Evolutionary conservation across 2,797 vertebrate species (phyloP).

Genomic region (Myripristis murdjan): DNA sequence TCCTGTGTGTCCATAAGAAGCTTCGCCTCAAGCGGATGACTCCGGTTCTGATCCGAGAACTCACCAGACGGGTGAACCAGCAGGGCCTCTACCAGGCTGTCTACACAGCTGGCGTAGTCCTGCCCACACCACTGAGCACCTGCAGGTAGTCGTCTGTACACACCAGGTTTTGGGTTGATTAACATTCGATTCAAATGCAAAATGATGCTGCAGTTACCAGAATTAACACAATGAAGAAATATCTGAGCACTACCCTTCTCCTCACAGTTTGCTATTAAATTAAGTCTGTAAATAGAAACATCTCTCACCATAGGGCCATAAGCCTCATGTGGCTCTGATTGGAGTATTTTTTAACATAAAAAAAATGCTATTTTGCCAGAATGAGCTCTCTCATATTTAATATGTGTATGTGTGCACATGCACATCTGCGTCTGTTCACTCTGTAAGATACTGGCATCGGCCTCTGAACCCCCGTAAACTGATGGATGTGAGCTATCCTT

Average conservation of each 20-base stretch:
- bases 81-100: slow-evolving; percentile 93
- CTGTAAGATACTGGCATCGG: slow-evolving; percentile 92
- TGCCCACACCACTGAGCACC: slow-evolving; percentile 93
- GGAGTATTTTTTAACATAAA: too few relatives aligned
- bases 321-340: too few relatives aligned
- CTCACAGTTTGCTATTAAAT: too few relatives aligned
- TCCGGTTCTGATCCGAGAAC: slow-evolving; percentile 95
- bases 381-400: too few relatives aligned
- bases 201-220: background rate
- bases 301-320: too few relatives aligned
- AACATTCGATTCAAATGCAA: slow-evolving; percentile 3
- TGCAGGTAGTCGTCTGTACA: slow-evolving; percentile 86
- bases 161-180: background rate
- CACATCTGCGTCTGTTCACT: slow-evolving; percentile 7
- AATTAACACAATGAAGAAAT: background rate
- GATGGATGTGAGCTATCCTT: slow-evolving; percentile 92
- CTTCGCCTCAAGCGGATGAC: slow-evolving; percentile 95
- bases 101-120: slow-evolving; percentile 89
- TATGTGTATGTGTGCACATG: too few relatives aligned
- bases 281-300: background rate
- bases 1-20: slow-evolving; percentile 97
- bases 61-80: slow-evolving; percentile 91
- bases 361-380: too few relatives aligned
- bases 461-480: slow-evolving; percentile 93
- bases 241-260: too few relatives aligned